Percentiles rank a stretch among this genome's conserved stretches.
Evolutionary conservation across 2,888 invertebrate species (phyloP).

Genomic region (Andrena flavipes): DNA sequence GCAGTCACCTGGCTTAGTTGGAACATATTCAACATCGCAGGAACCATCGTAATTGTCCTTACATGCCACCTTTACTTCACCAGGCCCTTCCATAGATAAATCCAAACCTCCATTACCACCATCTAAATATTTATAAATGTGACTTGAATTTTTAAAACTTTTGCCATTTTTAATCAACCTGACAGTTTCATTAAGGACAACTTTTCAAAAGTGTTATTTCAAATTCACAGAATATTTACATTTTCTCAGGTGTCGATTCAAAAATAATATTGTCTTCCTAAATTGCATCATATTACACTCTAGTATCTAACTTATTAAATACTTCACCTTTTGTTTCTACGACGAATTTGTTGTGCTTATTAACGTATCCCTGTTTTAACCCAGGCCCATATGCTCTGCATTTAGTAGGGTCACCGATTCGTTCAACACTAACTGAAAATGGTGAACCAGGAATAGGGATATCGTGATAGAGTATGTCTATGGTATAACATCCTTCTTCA

Average conservation of each 20-base stretch:
- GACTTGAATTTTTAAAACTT: neutral
- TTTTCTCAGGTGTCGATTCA: too few relatives aligned
- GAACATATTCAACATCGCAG: slow-evolving; percentile 93
- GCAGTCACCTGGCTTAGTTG: slow-evolving; percentile 92
- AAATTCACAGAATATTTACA: too few relatives aligned
- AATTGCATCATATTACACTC: too few relatives aligned
- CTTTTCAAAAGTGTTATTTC: too few relatives aligned
- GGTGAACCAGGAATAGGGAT: slow-evolving; percentile 93
- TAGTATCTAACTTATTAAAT: too few relatives aligned
- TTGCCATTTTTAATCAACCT: too few relatives aligned
- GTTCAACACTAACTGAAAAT: slow-evolving; percentile 91
- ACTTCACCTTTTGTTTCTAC: slow-evolving; percentile 90
- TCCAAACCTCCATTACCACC: slow-evolving; percentile 93
- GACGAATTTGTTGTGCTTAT: slow-evolving; percentile 90
- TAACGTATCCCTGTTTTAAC: slow-evolving; percentile 89
- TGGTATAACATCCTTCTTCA: slow-evolving; percentile 92
- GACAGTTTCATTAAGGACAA: too few relatives aligned
- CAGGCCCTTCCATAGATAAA: slow-evolving; percentile 93
- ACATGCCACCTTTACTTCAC: slow-evolving; percentile 93
- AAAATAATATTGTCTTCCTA: too few relatives aligned
- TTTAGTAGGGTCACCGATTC: slow-evolving; percentile 91
- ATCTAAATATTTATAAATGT: slow-evolving; percentile 82
- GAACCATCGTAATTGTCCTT: slow-evolving; percentile 94
- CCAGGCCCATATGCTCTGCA: slow-evolving; percentile 94
- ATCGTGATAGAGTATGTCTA: slow-evolving; percentile 93